A percentile compares a stretch with the other conserved stretches of the same genome.
Conservation (phyloP, 2,113 vertebrate species). For the Gallinago undulata region DNA sequence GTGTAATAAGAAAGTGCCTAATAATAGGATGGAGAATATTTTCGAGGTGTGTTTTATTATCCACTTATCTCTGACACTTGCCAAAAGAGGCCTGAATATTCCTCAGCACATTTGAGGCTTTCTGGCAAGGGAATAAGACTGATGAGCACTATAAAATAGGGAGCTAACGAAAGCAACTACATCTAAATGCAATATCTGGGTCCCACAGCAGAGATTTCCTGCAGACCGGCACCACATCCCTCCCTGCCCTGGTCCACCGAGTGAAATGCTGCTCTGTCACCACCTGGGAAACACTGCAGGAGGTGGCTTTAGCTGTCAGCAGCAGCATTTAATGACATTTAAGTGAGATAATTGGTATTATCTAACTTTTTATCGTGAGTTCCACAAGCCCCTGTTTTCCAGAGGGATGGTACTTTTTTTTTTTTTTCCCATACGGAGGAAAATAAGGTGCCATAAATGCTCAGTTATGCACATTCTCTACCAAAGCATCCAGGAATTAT, state of each 20-base stretch:
- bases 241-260: background rate
- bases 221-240: background rate
- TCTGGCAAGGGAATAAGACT: constrained; percentile 33
- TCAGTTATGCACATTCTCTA: background rate
- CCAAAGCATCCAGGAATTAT: background rate
- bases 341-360: background rate
- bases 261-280: background rate
- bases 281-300: background rate
- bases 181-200: background rate
- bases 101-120: constrained; percentile 25
- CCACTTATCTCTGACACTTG: constrained; percentile 40
- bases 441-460: background rate
- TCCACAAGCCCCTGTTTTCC: background rate
- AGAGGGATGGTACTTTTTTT: background rate
- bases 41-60: constrained; percentile 49
- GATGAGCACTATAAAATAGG: constrained; percentile 4
- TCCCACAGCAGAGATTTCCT: background rate
- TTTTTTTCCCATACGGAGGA: background rate
- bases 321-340: background rate
- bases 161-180: constrained; percentile 19
- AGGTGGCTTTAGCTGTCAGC: background rate
- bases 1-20: constrained; percentile 41
- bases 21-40: constrained; percentile 37
- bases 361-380: background rate
- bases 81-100: constrained; percentile 58